Evolutionary conservation across 2,888 invertebrate species (phyloP).

Genomic region (Dorcus hopei): DNA sequence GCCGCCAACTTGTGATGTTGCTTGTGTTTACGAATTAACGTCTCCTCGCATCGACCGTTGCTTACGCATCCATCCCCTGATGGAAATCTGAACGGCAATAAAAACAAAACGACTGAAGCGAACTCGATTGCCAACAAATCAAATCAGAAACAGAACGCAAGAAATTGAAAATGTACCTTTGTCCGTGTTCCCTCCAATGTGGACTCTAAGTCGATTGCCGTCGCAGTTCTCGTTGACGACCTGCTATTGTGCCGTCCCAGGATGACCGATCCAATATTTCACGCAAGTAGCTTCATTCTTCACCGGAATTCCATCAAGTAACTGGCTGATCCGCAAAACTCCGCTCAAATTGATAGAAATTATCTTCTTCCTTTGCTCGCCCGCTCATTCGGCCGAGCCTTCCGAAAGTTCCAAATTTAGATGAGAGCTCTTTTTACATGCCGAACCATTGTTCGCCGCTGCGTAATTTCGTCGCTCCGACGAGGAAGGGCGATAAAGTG

Average conservation of each 20-base stretch:
- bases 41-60: too few relatives aligned
- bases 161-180: conserved; percentile 41
- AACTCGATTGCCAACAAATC: conserved; percentile 41
- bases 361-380: conserved; percentile 22
- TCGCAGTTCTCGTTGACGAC: conserved; percentile 34
- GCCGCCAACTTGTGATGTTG: background rate
- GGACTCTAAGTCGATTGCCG: conserved; percentile 37
- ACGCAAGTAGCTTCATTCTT: conserved; percentile 32
- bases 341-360: conserved; percentile 30
- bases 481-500: conserved; percentile 1
- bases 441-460: conserved; percentile 17
- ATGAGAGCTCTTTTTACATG: conserved; percentile 17
- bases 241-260: conserved; percentile 32
- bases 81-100: conserved; percentile 26
- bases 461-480: background rate
- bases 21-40: background rate
- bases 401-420: conserved; percentile 24
- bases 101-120: conserved; percentile 37
- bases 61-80: background rate
- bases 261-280: conserved; percentile 38
- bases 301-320: conserved; percentile 29
- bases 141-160: conserved; percentile 37
- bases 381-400: background rate
- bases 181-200: conserved; percentile 40
- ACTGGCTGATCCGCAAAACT: conserved; percentile 15